Evolutionary conservation across 2,113 vertebrate species (phyloP).

Genomic region (Nannospalax galili): DNA sequence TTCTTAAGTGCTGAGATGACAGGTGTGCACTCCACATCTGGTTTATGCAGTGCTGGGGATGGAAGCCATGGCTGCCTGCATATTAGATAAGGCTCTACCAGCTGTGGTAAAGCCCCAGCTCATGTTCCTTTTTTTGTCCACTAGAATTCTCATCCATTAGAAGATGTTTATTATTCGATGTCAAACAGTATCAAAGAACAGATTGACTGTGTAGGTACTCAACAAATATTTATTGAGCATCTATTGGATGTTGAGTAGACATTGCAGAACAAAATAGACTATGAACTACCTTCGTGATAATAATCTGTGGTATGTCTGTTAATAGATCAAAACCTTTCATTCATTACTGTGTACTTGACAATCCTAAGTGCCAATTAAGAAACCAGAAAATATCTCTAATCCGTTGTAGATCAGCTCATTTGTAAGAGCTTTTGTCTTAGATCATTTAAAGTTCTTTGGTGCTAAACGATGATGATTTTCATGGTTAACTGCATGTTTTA

Average conservation of each 20-base stretch:
- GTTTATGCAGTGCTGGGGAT: too few species aligned
- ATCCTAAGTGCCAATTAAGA: too few species aligned
- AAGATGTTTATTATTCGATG: not conserved
- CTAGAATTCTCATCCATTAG: not conserved
- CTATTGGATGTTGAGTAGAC: not conserved
- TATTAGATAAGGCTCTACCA: too few species aligned
- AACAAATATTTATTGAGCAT: not conserved
- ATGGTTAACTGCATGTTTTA: not conserved
- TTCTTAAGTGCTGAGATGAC: too few species aligned
- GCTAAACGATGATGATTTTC: not conserved
- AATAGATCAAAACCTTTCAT: too few species aligned
- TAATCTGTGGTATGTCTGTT: not conserved
- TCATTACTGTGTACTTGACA: too few species aligned
- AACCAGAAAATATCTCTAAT: too few species aligned
- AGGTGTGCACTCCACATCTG: too few species aligned
- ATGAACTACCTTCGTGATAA: not conserved
- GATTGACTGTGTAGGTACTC: not conserved
- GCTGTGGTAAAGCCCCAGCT: too few species aligned
- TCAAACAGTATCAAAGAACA: not conserved
- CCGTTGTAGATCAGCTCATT: not conserved
- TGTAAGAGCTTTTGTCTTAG: slow-evolving; percentile 9
- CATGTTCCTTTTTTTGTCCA: not conserved
- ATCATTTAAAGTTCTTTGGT: not conserved
- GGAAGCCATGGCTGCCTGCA: too few species aligned
- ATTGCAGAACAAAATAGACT: not conserved